Evolutionary conservation across 1,140 invertebrate species (phyloP).

Genomic region (Lepidurus couesii): DNA sequence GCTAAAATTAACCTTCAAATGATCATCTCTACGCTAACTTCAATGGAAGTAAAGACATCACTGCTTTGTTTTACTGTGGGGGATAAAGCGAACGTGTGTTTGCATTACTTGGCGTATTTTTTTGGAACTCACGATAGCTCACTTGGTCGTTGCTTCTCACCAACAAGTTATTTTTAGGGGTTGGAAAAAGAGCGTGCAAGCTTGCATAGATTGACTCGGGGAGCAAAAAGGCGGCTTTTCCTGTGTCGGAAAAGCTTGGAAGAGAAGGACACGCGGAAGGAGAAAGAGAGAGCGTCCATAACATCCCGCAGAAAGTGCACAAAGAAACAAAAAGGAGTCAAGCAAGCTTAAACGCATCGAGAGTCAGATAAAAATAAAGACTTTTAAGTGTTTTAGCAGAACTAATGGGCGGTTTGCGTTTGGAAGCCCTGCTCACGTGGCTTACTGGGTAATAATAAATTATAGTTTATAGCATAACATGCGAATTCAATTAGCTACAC

Average conservation of each 20-base stretch:
- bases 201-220: too few relatives aligned
- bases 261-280: too few relatives aligned
- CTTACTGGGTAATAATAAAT: neutral
- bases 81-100: neutral
- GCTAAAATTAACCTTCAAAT: too few relatives aligned
- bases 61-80: too few relatives aligned
- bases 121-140: neutral
- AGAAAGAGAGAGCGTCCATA: too few relatives aligned
- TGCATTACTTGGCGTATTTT: neutral
- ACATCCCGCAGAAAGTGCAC: too few relatives aligned
- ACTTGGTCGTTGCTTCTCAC: neutral
- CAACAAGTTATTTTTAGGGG: constrained; percentile 15
- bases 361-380: neutral
- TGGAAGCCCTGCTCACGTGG: neutral
- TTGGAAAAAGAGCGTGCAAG: neutral
- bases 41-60: too few relatives aligned
- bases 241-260: too few relatives aligned
- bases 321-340: neutral
- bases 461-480: too few relatives aligned
- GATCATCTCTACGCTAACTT: too few relatives aligned
- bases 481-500: too few relatives aligned
- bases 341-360: neutral
- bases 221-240: too few relatives aligned
- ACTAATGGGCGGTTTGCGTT: neutral
- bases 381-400: neutral